A percentile compares a stretch with the other conserved stretches of the same genome.
These are phyloP conservation scores for Dione juno DNA, from an alignment of 2,888 invertebrate genomes.

Conservation along the genomic window DNA sequence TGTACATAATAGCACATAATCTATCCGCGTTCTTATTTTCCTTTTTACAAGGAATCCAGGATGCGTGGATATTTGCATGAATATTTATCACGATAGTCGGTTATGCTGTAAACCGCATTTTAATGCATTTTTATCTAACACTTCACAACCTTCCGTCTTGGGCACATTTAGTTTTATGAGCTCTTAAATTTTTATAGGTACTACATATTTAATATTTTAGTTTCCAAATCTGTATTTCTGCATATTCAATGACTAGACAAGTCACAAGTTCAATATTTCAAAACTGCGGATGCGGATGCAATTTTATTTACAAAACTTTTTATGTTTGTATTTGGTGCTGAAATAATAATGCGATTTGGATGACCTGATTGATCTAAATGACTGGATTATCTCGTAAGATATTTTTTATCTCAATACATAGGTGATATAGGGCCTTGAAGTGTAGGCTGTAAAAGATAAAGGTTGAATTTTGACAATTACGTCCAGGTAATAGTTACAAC, in stretches of 20 bases:
- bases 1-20: slow-evolving; percentile 51
- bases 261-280: too few relatives aligned
- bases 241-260: background rate
- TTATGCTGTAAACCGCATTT: slow-evolving; percentile 75
- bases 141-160: slow-evolving; percentile 46
- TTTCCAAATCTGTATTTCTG: background rate
- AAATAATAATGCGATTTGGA: too few relatives aligned
- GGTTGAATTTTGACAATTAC: too few relatives aligned
- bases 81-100: slow-evolving; percentile 76
- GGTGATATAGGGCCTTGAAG: too few relatives aligned
- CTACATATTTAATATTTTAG: slow-evolving; percentile 20
- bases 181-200: slow-evolving; percentile 28
- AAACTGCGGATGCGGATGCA: too few relatives aligned
- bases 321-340: too few relatives aligned
- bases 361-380: too few relatives aligned
- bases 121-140: slow-evolving; percentile 76
- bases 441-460: too few relatives aligned
- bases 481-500: too few relatives aligned
- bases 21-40: slow-evolving; percentile 75
- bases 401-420: too few relatives aligned
- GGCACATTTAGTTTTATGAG: slow-evolving; percentile 42
- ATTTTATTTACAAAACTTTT: too few relatives aligned
- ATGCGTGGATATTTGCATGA: slow-evolving; percentile 77
- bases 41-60: slow-evolving; percentile 81
- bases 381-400: too few relatives aligned